A percentile compares a stretch with the other conserved stretches of the same genome.
phyloP scores from a whole-genome alignment of 2,888 invertebrate species.

The Syrphus vitripennis region DNA sequence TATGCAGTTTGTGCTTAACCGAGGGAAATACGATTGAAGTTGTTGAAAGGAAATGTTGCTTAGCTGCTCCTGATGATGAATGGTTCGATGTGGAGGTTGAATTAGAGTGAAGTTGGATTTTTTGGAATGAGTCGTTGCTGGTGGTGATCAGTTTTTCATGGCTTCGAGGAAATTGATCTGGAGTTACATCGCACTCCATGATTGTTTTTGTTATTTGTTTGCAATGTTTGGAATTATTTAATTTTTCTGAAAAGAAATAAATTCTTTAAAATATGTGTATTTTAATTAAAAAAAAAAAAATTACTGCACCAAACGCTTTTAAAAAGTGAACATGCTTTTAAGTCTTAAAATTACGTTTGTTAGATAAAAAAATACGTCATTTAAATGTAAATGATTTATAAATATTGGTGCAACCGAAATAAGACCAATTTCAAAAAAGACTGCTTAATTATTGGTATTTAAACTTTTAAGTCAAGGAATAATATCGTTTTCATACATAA shows the following conservation, averaged over 20 bases:
- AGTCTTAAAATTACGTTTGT: no score
- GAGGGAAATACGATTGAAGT: slow-evolving; percentile 66
- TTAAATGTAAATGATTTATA: no score
- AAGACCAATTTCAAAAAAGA: no score
- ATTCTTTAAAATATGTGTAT: no score
- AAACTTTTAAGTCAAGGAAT: no score
- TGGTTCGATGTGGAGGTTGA: slow-evolving; percentile 56
- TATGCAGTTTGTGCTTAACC: slow-evolving; percentile 59
- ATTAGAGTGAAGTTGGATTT: slow-evolving; percentile 66
- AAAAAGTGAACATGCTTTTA: no score
- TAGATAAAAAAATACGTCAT: no score
- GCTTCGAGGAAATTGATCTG: slow-evolving; percentile 66
- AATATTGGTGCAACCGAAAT: no score
- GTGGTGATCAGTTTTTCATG: slow-evolving; percentile 61
- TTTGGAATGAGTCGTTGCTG: slow-evolving; percentile 67
- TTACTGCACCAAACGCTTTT: background rate
- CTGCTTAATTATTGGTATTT: no score
- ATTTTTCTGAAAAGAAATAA: slow-evolving; percentile 26
- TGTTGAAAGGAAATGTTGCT: slow-evolving; percentile 65
- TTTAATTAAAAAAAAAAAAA: background rate
- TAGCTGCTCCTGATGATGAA: slow-evolving; percentile 51
- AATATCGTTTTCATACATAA: no score
- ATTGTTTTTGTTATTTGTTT: slow-evolving; percentile 46
- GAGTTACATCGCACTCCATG: slow-evolving; percentile 75
- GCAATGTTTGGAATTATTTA: slow-evolving; percentile 4